A percentile compares a stretch with the other conserved stretches of the same genome.
Conservation (phyloP, 2,113 vertebrate species). For the Tursiops truncatus region DNA sequence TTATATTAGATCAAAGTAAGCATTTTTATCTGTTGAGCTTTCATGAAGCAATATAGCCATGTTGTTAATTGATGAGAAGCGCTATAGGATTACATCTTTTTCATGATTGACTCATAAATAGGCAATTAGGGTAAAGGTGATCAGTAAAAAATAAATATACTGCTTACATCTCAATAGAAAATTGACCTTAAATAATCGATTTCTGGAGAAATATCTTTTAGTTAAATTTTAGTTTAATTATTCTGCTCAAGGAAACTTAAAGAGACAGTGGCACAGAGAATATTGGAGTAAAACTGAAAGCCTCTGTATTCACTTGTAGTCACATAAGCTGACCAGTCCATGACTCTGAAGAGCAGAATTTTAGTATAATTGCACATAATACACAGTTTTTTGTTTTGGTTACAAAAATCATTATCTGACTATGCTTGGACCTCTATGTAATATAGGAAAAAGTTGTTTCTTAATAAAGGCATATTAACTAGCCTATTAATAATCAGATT, state of each 20-base stretch:
- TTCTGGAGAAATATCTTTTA: neutral
- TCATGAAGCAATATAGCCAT: neutral
- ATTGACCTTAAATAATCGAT: neutral
- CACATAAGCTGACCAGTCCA: neutral
- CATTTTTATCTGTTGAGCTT: neutral
- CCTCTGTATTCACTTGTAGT: neutral
- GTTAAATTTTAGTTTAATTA: constrained; percentile 12
- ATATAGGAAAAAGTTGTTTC: neutral
- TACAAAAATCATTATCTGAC: constrained; percentile 15
- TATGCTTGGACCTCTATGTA: neutral
- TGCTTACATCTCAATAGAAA: neutral
- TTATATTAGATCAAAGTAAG: neutral
- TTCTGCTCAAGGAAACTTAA: neutral
- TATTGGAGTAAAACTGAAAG: neutral
- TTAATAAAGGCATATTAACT: constrained; percentile 44
- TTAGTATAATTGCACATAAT: neutral
- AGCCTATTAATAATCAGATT: constrained; percentile 55
- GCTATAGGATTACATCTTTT: neutral
- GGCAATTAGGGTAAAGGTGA: neutral
- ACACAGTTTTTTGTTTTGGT: neutral
- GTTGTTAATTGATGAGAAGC: neutral
- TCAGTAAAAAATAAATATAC: neutral
- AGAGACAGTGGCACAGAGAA: neutral
- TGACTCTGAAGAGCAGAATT: neutral
- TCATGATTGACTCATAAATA: neutral